phyloP scores from a whole-genome alignment of 64 coral and sea anemone species.

The Montipora efflorescens region DNA sequence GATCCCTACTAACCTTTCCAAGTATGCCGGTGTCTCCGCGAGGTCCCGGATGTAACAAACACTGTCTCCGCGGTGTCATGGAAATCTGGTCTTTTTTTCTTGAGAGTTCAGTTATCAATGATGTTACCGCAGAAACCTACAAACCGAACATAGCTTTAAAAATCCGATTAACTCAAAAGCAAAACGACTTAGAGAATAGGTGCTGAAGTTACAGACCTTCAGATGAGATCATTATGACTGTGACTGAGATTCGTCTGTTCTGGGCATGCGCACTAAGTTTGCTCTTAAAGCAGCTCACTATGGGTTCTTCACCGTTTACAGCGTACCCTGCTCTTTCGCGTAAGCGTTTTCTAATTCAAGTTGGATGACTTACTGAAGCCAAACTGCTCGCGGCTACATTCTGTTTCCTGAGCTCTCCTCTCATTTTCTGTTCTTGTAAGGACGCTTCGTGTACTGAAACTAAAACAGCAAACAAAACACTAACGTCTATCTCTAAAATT shows the following conservation, averaged over 20 bases:
- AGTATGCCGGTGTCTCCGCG: slow-evolving; percentile 88
- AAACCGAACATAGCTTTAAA: background rate
- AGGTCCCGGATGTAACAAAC: slow-evolving; percentile 91
- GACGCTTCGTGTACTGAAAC: slow-evolving; percentile 95
- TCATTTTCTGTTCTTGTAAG: slow-evolving; percentile 91
- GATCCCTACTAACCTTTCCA: slow-evolving; percentile 80
- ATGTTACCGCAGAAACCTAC: slow-evolving; percentile 68
- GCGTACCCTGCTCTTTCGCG: too few relatives aligned
- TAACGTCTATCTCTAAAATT: too few relatives aligned
- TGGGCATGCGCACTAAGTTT: too few relatives aligned
- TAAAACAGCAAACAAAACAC: background rate
- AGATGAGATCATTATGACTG: background rate
- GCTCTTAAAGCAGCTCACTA: too few relatives aligned
- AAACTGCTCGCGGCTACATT: slow-evolving; percentile 68
- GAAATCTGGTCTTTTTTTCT: slow-evolving; percentile 75
- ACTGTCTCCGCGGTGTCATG: slow-evolving; percentile 82
- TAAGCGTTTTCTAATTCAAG: too few relatives aligned
- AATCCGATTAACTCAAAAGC: background rate
- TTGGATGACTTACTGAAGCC: slow-evolving; percentile 48
- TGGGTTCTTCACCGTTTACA: background rate
- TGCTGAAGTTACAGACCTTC: background rate
- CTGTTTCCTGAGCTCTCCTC: slow-evolving; percentile 88
- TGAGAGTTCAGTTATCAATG: slow-evolving; percentile 66
- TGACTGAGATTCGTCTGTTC: too few relatives aligned
- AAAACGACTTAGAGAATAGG: background rate